Conservation (phyloP, 1,140 invertebrate genomes). For the Phortica variegata region DNA sequence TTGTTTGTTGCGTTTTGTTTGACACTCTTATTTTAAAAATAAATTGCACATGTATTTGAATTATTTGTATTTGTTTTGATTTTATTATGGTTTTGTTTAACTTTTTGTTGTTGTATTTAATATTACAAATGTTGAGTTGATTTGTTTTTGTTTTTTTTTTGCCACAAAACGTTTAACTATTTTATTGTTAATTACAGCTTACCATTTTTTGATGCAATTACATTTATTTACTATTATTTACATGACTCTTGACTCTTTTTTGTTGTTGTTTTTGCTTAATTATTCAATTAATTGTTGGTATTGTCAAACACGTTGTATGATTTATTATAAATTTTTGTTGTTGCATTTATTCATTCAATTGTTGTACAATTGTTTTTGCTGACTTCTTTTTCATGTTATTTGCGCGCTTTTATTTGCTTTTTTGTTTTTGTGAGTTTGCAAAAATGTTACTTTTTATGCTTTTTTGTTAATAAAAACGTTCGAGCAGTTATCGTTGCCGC, state of each 20-base stretch:
- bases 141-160: conserved; percentile 10
- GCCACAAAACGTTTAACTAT: conserved; percentile 43
- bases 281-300: conserved; percentile 15
- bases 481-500: conserved; percentile 1
- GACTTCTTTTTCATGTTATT: no score
- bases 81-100: no score
- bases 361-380: no score
- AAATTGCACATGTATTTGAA: conserved; percentile 47
- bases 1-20: conserved; percentile 21
- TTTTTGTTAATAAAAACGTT: no score
- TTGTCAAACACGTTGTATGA: conserved; percentile 16
- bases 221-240: conserved; percentile 26
- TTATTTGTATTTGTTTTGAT: conserved; percentile 33
- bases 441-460: no score
- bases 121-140: no score
- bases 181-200: conserved; percentile 43
- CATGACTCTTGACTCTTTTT: neutral
- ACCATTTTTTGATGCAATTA: conserved; percentile 15
- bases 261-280: conserved; percentile 14
- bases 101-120: no score
- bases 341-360: conserved; percentile 5
- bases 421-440: no score
- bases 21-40: conserved; percentile 47
- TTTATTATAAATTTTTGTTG: no score
- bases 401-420: no score